A percentile compares a stretch with the other conserved stretches of the same genome.
phyloP scores from a whole-genome alignment of 2,113 vertebrate species.

The Conger conger region DNA sequence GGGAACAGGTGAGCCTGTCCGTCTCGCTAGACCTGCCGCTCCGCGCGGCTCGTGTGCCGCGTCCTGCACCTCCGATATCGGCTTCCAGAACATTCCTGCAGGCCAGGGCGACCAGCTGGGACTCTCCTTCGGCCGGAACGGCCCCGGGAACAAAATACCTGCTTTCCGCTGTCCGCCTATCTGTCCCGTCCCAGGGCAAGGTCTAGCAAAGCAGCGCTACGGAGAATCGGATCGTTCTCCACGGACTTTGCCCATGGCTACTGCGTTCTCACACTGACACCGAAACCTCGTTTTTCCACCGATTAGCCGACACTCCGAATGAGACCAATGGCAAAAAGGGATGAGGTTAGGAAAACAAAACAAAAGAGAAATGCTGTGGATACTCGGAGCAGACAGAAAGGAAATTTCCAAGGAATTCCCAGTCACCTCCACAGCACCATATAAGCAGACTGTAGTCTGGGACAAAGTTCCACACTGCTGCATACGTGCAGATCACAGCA shows the following conservation, averaged over 20 bases:
- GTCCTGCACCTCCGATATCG: constrained; percentile 35
- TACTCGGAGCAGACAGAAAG: constrained; percentile 36
- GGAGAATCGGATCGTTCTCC: no score
- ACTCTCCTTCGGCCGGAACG: not conserved
- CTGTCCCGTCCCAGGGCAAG: not conserved
- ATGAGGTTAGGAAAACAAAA: constrained; percentile 10
- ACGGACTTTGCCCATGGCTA: no score
- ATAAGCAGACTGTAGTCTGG: constrained; percentile 38
- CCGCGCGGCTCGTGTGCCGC: constrained; percentile 17
- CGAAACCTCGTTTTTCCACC: not conserved
- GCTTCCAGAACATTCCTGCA: not conserved
- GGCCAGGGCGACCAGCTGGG: not conserved
- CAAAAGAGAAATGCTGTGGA: constrained; percentile 38
- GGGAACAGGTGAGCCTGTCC: constrained; percentile 47
- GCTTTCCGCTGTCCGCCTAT: not conserved
- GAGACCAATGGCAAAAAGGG: constrained; percentile 29
- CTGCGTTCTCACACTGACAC: no score
- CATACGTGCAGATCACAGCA: not conserved
- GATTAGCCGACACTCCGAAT: constrained; percentile 38
- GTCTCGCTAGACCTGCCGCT: constrained; percentile 38
- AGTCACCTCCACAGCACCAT: constrained; percentile 41
- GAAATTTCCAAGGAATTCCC: constrained; percentile 32
- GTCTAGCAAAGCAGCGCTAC: not conserved
- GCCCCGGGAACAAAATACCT: not conserved
- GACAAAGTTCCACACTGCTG: constrained; percentile 32